Percentiles rank a stretch among this genome's conserved stretches.
Evolutionary conservation across 1,140 invertebrate genomes (phyloP).

Genomic region (Calosoma granatense): DNA sequence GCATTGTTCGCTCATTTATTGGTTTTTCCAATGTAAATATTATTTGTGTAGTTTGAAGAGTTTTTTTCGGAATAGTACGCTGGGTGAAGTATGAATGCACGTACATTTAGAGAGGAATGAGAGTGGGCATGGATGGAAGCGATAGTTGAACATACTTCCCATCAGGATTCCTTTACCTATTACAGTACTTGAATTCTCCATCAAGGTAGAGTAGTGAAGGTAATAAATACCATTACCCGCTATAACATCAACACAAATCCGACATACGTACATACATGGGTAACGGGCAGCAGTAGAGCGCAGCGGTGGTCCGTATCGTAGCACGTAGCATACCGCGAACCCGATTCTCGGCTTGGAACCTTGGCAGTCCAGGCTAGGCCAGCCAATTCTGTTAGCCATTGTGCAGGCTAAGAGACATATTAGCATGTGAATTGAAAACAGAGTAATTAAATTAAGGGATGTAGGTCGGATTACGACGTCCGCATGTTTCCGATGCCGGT

Average conservation of each 20-base stretch:
- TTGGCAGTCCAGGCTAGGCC: neutral
- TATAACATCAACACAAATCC: neutral
- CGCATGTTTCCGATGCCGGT: neutral
- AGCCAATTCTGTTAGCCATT: neutral
- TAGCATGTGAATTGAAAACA: conserved; percentile 9
- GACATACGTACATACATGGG: neutral
- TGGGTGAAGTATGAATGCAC: too few relatives aligned
- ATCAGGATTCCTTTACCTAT: too few relatives aligned
- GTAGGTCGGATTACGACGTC: neutral
- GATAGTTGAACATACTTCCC: too few relatives aligned
- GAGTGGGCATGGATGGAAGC: too few relatives aligned
- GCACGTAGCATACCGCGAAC: too few relatives aligned
- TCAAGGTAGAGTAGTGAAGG: neutral
- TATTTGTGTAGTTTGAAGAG: too few relatives aligned
- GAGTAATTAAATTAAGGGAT: conserved; percentile 4
- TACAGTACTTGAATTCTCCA: neutral
- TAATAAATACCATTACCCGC: neutral
- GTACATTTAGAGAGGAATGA: too few relatives aligned
- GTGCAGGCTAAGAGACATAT: neutral
- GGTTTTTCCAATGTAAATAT: too few relatives aligned
- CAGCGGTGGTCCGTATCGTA: too few relatives aligned
- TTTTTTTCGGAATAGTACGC: too few relatives aligned
- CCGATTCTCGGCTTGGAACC: too few relatives aligned
- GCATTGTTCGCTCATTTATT: too few relatives aligned
- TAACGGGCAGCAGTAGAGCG: neutral